Base-by-base conservation (phyloP, 1,140 invertebrate genomes). In the Drosophila auraria region DNA sequence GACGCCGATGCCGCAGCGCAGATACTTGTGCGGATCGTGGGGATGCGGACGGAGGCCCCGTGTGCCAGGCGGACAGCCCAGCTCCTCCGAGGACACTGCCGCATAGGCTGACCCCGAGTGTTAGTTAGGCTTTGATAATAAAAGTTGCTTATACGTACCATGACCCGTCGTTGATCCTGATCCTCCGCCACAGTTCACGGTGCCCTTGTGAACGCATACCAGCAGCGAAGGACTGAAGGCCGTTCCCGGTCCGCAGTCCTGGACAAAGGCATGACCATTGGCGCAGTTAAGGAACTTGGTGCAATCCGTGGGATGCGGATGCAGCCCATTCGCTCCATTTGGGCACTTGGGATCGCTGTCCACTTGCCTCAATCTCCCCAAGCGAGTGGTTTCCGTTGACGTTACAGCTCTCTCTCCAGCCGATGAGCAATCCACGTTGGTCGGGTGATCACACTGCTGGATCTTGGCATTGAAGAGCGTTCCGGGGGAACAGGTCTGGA, bases 231-330 rank as follows among this genome's bases (percentile, higher is more conserved):
- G 93, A 92, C 96, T 95, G 71, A 96, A 97, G 0, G 95, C 93
- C 2, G 95, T 96, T n/a, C 95, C 95, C 2, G 95, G 94, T n/a
- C 94, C 94, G 92, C 96, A 97, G 9, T 94, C 91, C 92, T 95
- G 95, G 7, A 95, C 89, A 60, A 93, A 94, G 1, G 95, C 94
- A 38, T 90, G 87, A 0, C 95, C 96, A 74, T 95, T 93, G 4
- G 93, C 93, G 84, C 96, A 97, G 68, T 95, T 95, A 2, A 97
- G 80, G 79, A 95, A 97, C 77, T 96, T 95, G 17, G 91, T 93
- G 78, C 96, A 97, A 40, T 95, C 94, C 2, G 91, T 87, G 0
- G 95, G 95, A 93, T 96, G 95, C 2, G 95, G 94, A n/a, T 94
- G 91, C 14, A 96, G 50, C 9, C 95, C 96, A 49, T 77, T 94